Evolutionary conservation across 2,797 vertebrate species (phyloP).

Genomic region (Eptatretus atami): DNA sequence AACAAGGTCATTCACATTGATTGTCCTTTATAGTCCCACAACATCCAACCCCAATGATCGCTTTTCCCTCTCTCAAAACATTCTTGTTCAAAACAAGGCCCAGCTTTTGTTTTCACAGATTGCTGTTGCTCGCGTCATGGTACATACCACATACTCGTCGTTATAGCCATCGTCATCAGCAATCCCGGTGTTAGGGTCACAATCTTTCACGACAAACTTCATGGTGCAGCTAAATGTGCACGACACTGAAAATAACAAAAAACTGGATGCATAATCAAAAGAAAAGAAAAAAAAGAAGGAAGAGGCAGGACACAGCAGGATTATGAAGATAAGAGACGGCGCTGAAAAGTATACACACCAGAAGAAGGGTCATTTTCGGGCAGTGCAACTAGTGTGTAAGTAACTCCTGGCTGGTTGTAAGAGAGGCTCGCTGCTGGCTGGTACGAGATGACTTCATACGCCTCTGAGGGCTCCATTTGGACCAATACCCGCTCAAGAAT

Average conservation of each 20-base stretch:
- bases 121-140: not conserved
- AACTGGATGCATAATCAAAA: not conserved
- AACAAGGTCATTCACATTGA: no score
- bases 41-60: no score
- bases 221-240: conserved; percentile 33
- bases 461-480: conserved; percentile 32
- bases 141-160: conserved; percentile 34
- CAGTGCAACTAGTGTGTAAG: conserved; percentile 24
- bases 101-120: fast-evolving
- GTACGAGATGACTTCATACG: conserved; percentile 21
- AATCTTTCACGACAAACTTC: conserved; percentile 35
- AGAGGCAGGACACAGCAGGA: not conserved
- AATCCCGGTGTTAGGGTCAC: conserved; percentile 27
- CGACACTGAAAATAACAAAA: conserved; percentile 16
- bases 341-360: conserved; percentile 14
- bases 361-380: conserved; percentile 26
- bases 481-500: conserved; percentile 27
- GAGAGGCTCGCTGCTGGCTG: conserved; percentile 21
- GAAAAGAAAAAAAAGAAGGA: not conserved
- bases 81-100: no score
- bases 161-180: conserved; percentile 23
- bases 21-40: no score
- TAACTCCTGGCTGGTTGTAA: conserved; percentile 28
- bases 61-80: no score
- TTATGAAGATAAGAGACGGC: not conserved